A percentile compares a stretch with the other conserved stretches of the same genome.
These are phyloP conservation scores for Huso huso DNA, from an alignment of 2,797 vertebrate genomes.

Conservation along the genomic window DNA sequence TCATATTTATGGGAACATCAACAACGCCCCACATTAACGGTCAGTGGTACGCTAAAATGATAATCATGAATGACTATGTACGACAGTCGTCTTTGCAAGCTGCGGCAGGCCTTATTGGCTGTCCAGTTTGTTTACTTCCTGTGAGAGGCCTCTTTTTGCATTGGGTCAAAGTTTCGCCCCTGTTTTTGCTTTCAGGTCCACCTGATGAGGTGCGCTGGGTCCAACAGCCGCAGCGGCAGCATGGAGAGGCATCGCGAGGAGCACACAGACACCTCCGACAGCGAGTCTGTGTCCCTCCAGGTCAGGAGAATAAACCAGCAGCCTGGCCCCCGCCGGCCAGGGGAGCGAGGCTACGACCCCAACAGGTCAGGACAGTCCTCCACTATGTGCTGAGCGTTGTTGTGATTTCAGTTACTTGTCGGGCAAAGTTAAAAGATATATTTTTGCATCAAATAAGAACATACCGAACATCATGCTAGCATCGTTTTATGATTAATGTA, in stretches of 20 bases:
- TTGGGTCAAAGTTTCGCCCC: neutral
- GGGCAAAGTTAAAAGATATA: no score
- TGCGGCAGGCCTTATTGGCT: no score
- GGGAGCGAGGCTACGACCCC: slow-evolving; percentile 70
- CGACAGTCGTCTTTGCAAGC: no score
- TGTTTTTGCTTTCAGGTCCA: neutral
- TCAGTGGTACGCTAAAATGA: no score
- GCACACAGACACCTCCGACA: slow-evolving; percentile 83
- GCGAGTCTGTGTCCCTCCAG: slow-evolving; percentile 71
- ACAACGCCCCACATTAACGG: no score
- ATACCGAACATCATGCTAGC: no score
- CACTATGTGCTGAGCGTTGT: neutral
- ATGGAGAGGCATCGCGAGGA: slow-evolving; percentile 67
- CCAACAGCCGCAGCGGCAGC: slow-evolving; percentile 81
- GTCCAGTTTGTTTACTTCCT: no score
- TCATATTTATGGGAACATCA: no score
- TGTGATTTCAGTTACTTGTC: neutral
- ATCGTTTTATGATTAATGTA: no score
- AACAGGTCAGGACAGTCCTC: slow-evolving; percentile 63
- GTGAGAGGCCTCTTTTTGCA: no score
- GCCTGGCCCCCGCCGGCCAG: slow-evolving; percentile 49
- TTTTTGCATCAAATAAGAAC: no score
- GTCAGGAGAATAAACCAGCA: slow-evolving; percentile 78
- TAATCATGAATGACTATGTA: no score
- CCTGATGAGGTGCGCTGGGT: slow-evolving; percentile 69